Percentiles rank a stretch among this genome's conserved stretches.
Evolutionary conservation across 1,140 invertebrate species (phyloP).

Genomic region (Drosophila pandora): DNA sequence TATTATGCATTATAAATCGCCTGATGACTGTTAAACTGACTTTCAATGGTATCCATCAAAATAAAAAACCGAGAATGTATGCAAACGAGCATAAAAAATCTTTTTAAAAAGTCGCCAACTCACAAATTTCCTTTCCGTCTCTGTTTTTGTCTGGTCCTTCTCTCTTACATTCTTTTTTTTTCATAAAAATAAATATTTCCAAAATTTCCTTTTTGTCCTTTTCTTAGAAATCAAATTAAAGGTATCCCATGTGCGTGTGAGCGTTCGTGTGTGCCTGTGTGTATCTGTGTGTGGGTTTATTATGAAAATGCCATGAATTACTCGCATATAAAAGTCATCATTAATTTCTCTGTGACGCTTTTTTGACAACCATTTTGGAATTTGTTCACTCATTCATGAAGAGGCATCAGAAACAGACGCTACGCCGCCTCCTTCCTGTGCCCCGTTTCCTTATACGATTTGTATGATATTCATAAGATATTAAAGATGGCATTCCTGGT

Average conservation of each 20-base stretch:
- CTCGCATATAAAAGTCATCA: constrained; percentile 80
- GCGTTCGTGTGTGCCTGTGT: constrained; percentile 14
- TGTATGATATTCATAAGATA: constrained; percentile 1
- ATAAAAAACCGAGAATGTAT: constrained; percentile 51
- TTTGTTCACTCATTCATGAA: constrained; percentile 76
- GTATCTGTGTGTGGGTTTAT: constrained; percentile 56
- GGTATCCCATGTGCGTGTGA: constrained; percentile 44
- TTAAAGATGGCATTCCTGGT: neutral
- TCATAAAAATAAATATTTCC: constrained; percentile 54
- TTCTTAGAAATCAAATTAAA: constrained; percentile 78
- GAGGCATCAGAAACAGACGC: constrained; percentile 19
- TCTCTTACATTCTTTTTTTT: neutral
- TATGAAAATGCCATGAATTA: constrained; percentile 81
- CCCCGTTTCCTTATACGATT: neutral
- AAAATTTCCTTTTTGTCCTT: constrained; percentile 48
- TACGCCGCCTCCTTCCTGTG: constrained; percentile 5
- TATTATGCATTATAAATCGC: constrained; percentile 71
- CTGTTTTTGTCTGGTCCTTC: constrained; percentile 23
- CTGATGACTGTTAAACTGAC: constrained; percentile 72
- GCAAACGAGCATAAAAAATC: constrained; percentile 78
- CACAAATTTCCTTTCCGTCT: constrained; percentile 25
- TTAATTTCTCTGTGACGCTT: constrained; percentile 79
- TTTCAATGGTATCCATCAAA: constrained; percentile 63
- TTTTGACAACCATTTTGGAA: constrained; percentile 76
- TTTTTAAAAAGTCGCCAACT: constrained; percentile 67